Base-by-base conservation (phyloP, 35 echinoderm and acorn worm species). In the Lytechinus variegatus region DNA sequence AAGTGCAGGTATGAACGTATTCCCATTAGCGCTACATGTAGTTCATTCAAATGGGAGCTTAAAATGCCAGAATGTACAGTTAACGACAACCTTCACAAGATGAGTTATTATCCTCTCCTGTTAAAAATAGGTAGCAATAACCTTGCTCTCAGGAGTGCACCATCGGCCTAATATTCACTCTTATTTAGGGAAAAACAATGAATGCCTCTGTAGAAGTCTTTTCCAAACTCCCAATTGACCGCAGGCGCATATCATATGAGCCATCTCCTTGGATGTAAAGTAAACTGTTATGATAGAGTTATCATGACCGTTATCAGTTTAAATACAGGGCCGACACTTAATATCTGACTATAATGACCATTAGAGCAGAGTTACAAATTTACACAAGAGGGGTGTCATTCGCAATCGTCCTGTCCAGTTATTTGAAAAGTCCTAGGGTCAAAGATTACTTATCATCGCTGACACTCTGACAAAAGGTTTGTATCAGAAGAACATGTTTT, bases 291-390 rank as follows among this genome's bases (percentile, higher is more conserved):
- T 90, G 29, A 10, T 54, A 9, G 9, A 8, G 29, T 12, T 90
- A 90, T 90, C 88, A 90, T 8, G 6, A 7, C 88, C 10, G 9
- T 90, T 52, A 90, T 90, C 88, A 90, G 88, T 29, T 90, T 44
- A 90, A 44, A 90, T 21, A 54, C 29, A 4, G 16, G 24, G 52
- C 33, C 88, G 88, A 52, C 88, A 90, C 88, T 54, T 90, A 90
- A 90, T 90, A 90, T 27, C 88, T 52, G 88, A 27, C 88, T 90
- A 28, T 52, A 90, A 90, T 90, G 88, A 90, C 88, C 88, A 52
- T 54, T 90, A 90, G 88, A 9, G 28, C 88, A 90, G 27, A 44
- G 28, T 90, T 90, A 54, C 52, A 52, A 44, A 90, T 90, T 90
- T 90, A 90, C 88, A 90, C 52, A 52, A 8, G 28, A 54, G 29